phyloP scores from a whole-genome alignment of 1,140 invertebrate genomes.

The Cherax quadricarinatus region DNA sequence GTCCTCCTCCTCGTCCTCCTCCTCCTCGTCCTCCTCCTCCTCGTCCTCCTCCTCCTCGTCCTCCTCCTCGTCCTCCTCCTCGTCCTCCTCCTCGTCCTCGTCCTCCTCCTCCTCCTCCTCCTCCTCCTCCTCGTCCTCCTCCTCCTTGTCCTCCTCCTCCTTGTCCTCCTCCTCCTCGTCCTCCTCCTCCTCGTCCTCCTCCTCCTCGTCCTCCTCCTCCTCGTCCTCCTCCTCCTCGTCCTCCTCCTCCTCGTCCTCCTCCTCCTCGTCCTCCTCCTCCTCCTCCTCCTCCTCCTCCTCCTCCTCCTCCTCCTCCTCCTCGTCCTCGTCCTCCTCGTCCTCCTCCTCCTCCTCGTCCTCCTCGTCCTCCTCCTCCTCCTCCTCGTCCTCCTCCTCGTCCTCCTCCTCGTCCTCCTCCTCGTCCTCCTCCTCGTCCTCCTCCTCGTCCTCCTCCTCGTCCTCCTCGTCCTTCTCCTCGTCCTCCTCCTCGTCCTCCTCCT shows the following conservation, averaged over 20 bases:
- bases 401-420: no score
- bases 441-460: not conserved
- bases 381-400: constrained; percentile 3
- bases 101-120: not conserved
- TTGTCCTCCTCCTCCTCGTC: not conserved
- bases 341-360: not conserved
- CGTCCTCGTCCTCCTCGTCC: no score
- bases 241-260: not conserved
- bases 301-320: no score
- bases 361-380: not conserved
- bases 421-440: not conserved
- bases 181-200: not conserved
- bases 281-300: not conserved
- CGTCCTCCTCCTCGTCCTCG: not conserved
- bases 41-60: not conserved
- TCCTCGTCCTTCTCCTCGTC: no score
- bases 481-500: not conserved
- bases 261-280: not conserved
- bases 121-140: not conserved
- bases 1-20: no score
- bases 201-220: not conserved
- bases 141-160: not conserved
- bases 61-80: not conserved
- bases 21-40: no score
- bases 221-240: not conserved